Conservation (phyloP, 2,888 invertebrate genomes). For the Mimumesa dahlbomi region DNA sequence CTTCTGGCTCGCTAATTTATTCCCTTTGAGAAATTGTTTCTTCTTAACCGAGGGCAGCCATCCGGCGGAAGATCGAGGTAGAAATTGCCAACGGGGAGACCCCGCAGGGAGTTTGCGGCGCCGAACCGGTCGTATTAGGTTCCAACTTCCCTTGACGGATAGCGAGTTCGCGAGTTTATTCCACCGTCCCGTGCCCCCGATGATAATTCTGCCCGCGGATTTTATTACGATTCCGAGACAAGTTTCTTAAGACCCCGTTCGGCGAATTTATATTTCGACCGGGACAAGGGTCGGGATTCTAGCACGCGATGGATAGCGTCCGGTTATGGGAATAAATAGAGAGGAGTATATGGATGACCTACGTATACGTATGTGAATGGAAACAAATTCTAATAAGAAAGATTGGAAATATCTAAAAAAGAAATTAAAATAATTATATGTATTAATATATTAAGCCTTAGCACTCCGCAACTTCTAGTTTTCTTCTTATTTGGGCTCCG, state of each 20-base stretch:
- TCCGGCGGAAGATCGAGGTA: conserved; percentile 44
- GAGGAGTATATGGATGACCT: too few relatives aligned
- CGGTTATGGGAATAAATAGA: too few relatives aligned
- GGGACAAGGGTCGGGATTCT: background rate
- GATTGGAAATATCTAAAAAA: too few relatives aligned
- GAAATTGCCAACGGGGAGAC: conserved; percentile 48
- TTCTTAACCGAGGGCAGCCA: conserved; percentile 40
- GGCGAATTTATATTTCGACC: conserved; percentile 36
- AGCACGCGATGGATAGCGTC: too few relatives aligned
- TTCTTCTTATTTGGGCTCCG: too few relatives aligned
- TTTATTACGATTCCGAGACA: conserved; percentile 40
- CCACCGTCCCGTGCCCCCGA: conserved; percentile 18
- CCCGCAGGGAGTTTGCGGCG: conserved; percentile 17
- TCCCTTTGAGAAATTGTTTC: conserved; percentile 69
- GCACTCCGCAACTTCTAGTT: too few relatives aligned
- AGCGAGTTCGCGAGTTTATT: conserved; percentile 45
- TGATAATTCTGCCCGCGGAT: conserved; percentile 44
- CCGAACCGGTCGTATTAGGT: conserved; percentile 50
- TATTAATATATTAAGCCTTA: too few relatives aligned
- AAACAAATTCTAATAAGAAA: too few relatives aligned
- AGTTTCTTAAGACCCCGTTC: conserved; percentile 27
- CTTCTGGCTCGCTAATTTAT: conserved; percentile 58
- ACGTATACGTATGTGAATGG: too few relatives aligned
- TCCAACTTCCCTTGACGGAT: conserved; percentile 44
- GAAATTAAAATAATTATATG: too few relatives aligned